A percentile compares a stretch with the other conserved stretches of the same genome.
Conservation (phyloP, 2,888 invertebrate genomes). For the Malthinus flaveolus region DNA sequence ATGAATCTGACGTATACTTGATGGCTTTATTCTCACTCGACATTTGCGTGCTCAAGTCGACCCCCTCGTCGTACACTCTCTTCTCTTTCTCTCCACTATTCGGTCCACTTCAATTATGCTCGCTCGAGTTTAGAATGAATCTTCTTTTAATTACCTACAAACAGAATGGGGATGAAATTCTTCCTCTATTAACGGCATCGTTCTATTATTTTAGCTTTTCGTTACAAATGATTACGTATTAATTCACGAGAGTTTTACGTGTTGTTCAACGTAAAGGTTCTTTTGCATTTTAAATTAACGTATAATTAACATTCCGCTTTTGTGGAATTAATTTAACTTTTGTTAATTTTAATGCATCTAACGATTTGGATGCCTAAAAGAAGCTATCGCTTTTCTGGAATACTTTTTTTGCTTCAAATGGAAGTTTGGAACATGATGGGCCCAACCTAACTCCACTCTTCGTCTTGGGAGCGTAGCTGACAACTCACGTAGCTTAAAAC, state of each 20-base stretch:
- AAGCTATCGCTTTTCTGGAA: too few relatives aligned
- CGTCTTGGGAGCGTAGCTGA: too few relatives aligned
- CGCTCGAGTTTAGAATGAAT: constrained; percentile 42
- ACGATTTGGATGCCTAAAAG: too few relatives aligned
- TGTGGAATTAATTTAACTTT: too few relatives aligned
- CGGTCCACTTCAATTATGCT: constrained; percentile 45
- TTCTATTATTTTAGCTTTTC: constrained; percentile 19
- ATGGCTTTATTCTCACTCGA: constrained; percentile 35
- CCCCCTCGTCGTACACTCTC: not conserved
- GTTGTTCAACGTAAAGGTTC: too few relatives aligned
- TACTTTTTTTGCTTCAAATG: too few relatives aligned
- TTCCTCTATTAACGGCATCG: constrained; percentile 23
- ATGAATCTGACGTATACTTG: constrained; percentile 24
- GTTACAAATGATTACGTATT: constrained; percentile 17
- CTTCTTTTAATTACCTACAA: constrained; percentile 44
- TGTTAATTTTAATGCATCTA: too few relatives aligned
- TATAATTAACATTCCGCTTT: too few relatives aligned
- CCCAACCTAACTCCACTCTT: too few relatives aligned
- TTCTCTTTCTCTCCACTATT: constrained; percentile 7
- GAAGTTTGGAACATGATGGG: too few relatives aligned
- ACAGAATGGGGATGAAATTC: constrained; percentile 33
- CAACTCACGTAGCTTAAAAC: too few relatives aligned
- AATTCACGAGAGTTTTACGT: not conserved
- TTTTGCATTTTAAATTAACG: too few relatives aligned
- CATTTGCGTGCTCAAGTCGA: constrained; percentile 21